Evolutionary conservation across 2,113 vertebrate species (phyloP).

Genomic region (Ptilonorhynchus violaceus): DNA sequence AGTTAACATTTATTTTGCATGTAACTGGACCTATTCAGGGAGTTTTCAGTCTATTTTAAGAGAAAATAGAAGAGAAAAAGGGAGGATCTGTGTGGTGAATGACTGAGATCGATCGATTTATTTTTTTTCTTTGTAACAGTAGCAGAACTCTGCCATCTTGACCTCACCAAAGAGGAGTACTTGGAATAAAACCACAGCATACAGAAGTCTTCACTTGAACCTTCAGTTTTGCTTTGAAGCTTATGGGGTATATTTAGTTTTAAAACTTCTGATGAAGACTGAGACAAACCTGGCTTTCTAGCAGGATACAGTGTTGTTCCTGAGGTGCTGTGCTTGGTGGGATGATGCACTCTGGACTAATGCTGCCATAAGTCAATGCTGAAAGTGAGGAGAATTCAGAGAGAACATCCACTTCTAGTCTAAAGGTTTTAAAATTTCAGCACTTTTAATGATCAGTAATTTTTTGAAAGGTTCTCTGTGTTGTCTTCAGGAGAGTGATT

Average conservation of each 20-base stretch:
- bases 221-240: slow-evolving; percentile 49
- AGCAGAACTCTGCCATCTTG: slow-evolving; percentile 44
- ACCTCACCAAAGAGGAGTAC: slow-evolving; percentile 44
- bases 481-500: not conserved
- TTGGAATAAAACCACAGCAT: slow-evolving; percentile 42
- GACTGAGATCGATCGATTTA: slow-evolving; percentile 4
- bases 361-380: not conserved
- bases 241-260: slow-evolving; percentile 38
- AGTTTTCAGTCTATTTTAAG: not conserved
- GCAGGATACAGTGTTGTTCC: slow-evolving; percentile 8
- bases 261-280: slow-evolving; percentile 32
- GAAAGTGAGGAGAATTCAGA: not conserved
- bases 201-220: slow-evolving; percentile 46
- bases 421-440: not conserved
- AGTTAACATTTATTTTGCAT: not conserved
- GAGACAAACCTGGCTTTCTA: slow-evolving; percentile 9
- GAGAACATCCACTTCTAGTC: not conserved
- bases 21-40: not conserved
- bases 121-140: slow-evolving; percentile 51
- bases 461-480: not conserved
- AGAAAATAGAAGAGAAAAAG: not conserved
- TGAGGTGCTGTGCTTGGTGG: not conserved
- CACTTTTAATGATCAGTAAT: not conserved
- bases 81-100: not conserved
- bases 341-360: not conserved